Evolutionary conservation across 2,888 invertebrate genomes (phyloP).

Genomic region (Sacculina carcini): DNA sequence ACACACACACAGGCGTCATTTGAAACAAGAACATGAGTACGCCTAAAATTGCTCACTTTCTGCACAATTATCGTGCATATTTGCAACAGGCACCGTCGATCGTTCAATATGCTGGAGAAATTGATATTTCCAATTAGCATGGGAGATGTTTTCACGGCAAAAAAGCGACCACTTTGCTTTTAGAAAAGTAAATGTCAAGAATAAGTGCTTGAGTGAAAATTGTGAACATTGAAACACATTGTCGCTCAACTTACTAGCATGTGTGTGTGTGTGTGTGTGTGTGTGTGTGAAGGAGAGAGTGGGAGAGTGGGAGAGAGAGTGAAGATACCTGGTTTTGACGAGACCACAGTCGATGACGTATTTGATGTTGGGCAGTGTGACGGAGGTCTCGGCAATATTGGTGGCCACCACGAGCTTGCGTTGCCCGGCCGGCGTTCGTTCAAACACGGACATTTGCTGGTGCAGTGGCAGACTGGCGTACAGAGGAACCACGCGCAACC

Average conservation of each 20-base stretch:
- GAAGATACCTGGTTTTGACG: conserved; percentile 50
- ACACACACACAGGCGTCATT: no score
- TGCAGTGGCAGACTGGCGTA: conserved; percentile 27
- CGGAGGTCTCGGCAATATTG: conserved; percentile 32
- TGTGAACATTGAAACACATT: not conserved
- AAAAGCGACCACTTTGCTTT: no score
- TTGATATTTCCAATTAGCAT: no score
- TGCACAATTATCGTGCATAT: no score
- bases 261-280: no score
- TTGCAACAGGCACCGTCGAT: no score
- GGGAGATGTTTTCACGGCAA: no score
- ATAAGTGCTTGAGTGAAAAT: no score
- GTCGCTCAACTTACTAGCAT: not conserved
- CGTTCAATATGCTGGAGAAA: no score
- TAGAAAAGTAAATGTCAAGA: no score
- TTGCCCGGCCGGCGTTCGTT: conserved; percentile 21
- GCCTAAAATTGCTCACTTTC: no score
- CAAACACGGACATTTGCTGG: conserved; percentile 25
- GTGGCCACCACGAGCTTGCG: conserved; percentile 30
- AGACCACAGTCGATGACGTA: conserved; percentile 76
- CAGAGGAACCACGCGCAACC: conserved; percentile 38
- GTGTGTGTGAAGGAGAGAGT: not conserved
- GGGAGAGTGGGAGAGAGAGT: not conserved
- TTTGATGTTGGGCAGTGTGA: conserved; percentile 44
- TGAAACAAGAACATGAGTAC: no score